A percentile compares a stretch with the other conserved stretches of the same genome.
phyloP scores from a whole-genome alignment of 2,113 vertebrate species.

The Pelobates fuscus region DNA sequence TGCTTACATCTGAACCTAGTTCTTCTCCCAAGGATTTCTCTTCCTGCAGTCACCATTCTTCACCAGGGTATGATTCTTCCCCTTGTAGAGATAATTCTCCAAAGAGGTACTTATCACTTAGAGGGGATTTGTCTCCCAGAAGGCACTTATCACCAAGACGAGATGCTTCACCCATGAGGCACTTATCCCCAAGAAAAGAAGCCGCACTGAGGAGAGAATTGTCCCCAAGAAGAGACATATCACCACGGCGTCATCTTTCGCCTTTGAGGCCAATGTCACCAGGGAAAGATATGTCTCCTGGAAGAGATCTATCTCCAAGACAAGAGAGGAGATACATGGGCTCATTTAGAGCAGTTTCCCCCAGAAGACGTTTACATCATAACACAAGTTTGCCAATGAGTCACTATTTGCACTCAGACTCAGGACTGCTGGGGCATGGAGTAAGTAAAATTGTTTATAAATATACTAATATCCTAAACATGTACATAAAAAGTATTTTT shows the following conservation, averaged over 20 bases:
- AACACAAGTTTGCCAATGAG: constrained; percentile 77
- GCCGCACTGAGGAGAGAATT: constrained; percentile 76
- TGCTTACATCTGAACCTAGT: constrained; percentile 75
- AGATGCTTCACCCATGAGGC: constrained; percentile 78
- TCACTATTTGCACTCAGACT: constrained; percentile 80
- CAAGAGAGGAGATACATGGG: constrained; percentile 81
- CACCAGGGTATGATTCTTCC: constrained; percentile 85
- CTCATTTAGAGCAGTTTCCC: constrained; percentile 79
- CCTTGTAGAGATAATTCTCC: constrained; percentile 86
- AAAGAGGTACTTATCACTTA: constrained; percentile 86
- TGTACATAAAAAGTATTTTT: too few species aligned
- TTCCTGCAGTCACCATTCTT: constrained; percentile 80
- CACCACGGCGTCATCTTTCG: constrained; percentile 79
- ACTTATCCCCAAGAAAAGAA: constrained; percentile 79
- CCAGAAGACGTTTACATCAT: constrained; percentile 86
- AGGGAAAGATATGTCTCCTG: constrained; percentile 73
- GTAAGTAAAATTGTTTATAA: constrained; percentile 61
- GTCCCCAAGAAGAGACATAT: constrained; percentile 82
- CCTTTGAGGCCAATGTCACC: constrained; percentile 84
- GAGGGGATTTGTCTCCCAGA: constrained; percentile 76
- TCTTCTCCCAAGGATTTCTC: constrained; percentile 86
- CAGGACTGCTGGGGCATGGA: constrained; percentile 70
- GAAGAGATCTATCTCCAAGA: constrained; percentile 89
- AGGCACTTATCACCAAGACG: constrained; percentile 77
- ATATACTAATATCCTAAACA: too few species aligned